phyloP scores from a whole-genome alignment of 2,888 invertebrate species.

The Masnerella sp. region DNA sequence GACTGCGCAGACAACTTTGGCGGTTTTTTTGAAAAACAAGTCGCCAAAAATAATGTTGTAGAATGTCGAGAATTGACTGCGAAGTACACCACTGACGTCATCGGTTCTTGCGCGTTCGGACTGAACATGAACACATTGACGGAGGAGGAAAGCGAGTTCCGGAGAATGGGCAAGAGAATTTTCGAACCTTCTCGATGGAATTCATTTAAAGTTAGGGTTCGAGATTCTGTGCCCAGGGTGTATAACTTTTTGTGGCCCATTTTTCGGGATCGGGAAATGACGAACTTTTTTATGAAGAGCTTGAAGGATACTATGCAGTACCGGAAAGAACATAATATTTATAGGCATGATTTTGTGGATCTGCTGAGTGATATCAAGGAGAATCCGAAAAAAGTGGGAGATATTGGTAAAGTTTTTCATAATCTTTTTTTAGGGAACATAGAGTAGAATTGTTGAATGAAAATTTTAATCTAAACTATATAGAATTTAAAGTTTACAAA shows the following conservation, averaged over 20 bases:
- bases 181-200: conserved; percentile 62
- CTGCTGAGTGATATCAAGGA: conserved; percentile 73
- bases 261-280: conserved; percentile 63
- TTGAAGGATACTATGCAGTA: conserved; percentile 73
- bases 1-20: conserved; percentile 76
- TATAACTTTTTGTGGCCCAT: conserved; percentile 59
- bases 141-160: conserved; percentile 74
- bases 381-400: conserved; percentile 62
- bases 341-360: conserved; percentile 77
- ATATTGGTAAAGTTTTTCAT: conserved; percentile 63
- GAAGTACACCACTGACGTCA: conserved; percentile 77
- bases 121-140: conserved; percentile 75
- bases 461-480: no score
- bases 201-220: conserved; percentile 60
- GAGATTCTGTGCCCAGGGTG: conserved; percentile 60
- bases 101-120: conserved; percentile 78
- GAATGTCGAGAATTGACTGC: conserved; percentile 73
- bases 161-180: conserved; percentile 71
- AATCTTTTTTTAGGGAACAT: no score
- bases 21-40: conserved; percentile 72
- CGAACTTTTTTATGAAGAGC: conserved; percentile 70
- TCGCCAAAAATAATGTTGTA: conserved; percentile 60
- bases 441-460: no score
- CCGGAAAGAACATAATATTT: conserved; percentile 73
- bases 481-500: no score